Percentiles rank a stretch among this genome's conserved stretches.
These are phyloP conservation scores for Tamias sibiricus DNA, from an alignment of 2,113 vertebrate species.

Conservation along the genomic window DNA sequence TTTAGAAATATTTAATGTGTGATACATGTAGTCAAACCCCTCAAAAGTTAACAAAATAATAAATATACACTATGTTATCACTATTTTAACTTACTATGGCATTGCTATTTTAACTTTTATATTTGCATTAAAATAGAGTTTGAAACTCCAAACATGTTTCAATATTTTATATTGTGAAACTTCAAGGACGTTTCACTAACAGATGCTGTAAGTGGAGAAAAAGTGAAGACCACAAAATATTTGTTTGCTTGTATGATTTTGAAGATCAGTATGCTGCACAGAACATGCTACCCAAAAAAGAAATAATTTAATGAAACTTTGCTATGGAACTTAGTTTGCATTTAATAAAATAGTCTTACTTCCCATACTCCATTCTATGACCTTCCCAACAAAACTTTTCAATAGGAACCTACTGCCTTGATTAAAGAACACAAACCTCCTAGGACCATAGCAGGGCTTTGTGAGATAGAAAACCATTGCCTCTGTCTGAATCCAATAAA, in stretches of 20 bases:
- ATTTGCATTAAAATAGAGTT: constrained; percentile 28
- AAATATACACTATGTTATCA: neutral
- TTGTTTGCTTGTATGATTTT: neutral
- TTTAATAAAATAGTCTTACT: constrained; percentile 70
- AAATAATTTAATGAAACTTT: constrained; percentile 75
- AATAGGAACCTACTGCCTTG: constrained; percentile 77
- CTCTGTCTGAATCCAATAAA: constrained; percentile 84
- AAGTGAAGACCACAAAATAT: neutral
- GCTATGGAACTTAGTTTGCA: constrained; percentile 45
- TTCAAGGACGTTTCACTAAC: neutral
- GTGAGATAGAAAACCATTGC: constrained; percentile 83
- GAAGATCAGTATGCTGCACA: neutral
- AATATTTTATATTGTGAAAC: neutral
- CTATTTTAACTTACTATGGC: neutral
- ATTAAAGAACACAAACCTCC: constrained; percentile 82
- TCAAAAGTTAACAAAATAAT: neutral
- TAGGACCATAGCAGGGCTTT: constrained; percentile 78
- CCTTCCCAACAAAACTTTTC: constrained; percentile 83
- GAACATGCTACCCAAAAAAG: neutral
- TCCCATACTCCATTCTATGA: constrained; percentile 72
- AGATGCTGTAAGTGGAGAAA: neutral
- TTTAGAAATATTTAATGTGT: neutral
- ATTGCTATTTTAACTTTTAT: neutral
- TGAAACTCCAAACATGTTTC: neutral
- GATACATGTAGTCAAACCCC: neutral